Percentiles rank a stretch among this genome's conserved stretches.
These are phyloP conservation scores for Chaenogobius annularis DNA, from an alignment of 2,113 vertebrate species.

Conservation along the genomic window DNA sequence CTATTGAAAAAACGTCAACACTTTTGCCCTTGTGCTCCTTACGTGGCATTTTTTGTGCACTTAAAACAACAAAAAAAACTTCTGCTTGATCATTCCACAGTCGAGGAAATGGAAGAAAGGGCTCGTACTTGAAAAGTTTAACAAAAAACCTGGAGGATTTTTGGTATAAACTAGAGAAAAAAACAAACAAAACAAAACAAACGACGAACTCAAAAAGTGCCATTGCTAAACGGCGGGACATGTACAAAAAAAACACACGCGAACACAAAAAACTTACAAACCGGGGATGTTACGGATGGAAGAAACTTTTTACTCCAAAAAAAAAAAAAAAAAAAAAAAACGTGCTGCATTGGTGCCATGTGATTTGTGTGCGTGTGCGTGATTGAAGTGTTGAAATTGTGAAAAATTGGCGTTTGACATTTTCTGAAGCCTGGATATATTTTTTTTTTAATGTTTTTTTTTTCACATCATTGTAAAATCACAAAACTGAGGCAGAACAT, in stretches of 20 bases:
- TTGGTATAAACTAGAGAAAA: background rate
- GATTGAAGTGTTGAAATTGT: constrained; percentile 63
- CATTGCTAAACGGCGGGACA: constrained; percentile 27
- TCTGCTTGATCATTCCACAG: constrained; percentile 64
- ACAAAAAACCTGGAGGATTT: background rate
- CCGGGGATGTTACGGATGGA: background rate
- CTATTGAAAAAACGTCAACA: background rate
- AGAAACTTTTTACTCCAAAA: constrained; percentile 38
- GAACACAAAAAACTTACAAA: background rate
- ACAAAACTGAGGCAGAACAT: background rate
- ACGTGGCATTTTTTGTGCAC: constrained; percentile 33
- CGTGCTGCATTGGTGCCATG: constrained; percentile 56
- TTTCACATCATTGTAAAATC: constrained; percentile 40
- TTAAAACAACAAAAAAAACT: constrained; percentile 19
- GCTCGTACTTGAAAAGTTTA: constrained; percentile 60
- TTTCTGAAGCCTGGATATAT: constrained; percentile 29
- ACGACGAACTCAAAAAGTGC: constrained; percentile 40
- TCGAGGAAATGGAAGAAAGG: constrained; percentile 36
- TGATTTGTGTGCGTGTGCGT: constrained; percentile 57
- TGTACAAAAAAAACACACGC: background rate
- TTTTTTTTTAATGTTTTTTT: background rate
- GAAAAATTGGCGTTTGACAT: constrained; percentile 50
- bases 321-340: too few relatives aligned
- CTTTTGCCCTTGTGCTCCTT: constrained; percentile 3
- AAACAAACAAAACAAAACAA: background rate